A percentile compares a stretch with the other conserved stretches of the same genome.
phyloP scores from a whole-genome alignment of 2,797 vertebrate species.

The Sebastolobus altivelis region DNA sequence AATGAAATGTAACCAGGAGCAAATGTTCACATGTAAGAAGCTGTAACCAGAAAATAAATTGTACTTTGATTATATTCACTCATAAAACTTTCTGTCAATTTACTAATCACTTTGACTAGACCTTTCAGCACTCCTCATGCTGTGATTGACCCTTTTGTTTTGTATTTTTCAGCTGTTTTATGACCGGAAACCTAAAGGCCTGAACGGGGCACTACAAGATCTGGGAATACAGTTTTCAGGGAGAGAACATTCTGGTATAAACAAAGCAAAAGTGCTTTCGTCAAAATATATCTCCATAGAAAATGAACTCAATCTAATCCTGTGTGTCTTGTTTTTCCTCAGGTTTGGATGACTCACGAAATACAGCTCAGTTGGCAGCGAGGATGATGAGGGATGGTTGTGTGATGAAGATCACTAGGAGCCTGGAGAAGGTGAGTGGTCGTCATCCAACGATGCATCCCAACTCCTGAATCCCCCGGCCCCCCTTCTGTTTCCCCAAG shows the following conservation, averaged over 20 bases:
- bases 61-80: background rate
- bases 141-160: background rate
- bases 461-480: constrained; percentile 21
- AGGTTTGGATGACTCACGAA: constrained; percentile 95
- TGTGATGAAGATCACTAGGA: constrained; percentile 91
- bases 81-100: background rate
- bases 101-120: background rate
- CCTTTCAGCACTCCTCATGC: background rate
- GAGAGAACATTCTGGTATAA: constrained; percentile 93
- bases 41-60: background rate
- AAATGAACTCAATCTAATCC: background rate
- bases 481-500: background rate
- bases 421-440: constrained; percentile 90
- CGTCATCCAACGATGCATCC: constrained; percentile 46
- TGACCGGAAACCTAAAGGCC: constrained; percentile 92
- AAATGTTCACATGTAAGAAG: background rate
- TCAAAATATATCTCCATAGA: background rate
- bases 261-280: rapidly evolving
- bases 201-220: constrained; percentile 94
- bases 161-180: constrained; percentile 89
- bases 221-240: constrained; percentile 94
- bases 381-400: constrained; percentile 94
- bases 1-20: background rate
- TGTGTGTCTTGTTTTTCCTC: background rate
- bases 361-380: constrained; percentile 92